Percentiles rank a stretch among this genome's conserved stretches.
Evolutionary conservation across 1,140 invertebrate species (phyloP).

Genomic region (Centruroides sculpturatus): DNA sequence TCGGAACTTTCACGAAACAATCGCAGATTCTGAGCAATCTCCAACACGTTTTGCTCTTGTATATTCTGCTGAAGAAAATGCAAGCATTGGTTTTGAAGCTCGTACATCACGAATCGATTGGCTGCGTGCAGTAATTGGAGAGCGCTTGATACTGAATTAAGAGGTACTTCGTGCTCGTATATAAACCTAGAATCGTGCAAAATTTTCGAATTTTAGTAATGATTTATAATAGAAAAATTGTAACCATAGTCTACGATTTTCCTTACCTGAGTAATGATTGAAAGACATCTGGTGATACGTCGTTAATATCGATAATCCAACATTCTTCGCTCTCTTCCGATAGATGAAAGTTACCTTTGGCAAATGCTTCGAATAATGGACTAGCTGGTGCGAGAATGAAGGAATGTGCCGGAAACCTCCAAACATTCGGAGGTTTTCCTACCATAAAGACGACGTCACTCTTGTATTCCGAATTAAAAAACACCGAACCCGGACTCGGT

Average conservation of each 20-base stretch:
- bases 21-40: constrained; percentile 30
- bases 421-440: constrained; percentile 39
- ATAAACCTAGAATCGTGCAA: constrained; percentile 7
- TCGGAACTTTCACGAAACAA: neutral
- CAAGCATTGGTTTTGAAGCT: constrained; percentile 43
- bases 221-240: too few relatives aligned
- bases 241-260: too few relatives aligned
- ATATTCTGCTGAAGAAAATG: constrained; percentile 39
- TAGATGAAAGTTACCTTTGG: constrained; percentile 24
- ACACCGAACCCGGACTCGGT: constrained; percentile 13
- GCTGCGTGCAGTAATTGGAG: constrained; percentile 47
- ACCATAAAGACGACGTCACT: constrained; percentile 51
- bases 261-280: constrained; percentile 45
- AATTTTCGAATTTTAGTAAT: too few relatives aligned
- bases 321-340: neutral
- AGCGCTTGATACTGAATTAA: constrained; percentile 46
- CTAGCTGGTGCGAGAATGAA: constrained; percentile 42
- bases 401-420: constrained; percentile 49
- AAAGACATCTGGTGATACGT: constrained; percentile 50
- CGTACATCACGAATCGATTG: constrained; percentile 48
- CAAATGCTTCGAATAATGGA: constrained; percentile 43
- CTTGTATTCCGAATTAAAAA: constrained; percentile 40
- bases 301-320: constrained; percentile 27
- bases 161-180: constrained; percentile 35
- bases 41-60: constrained; percentile 32